Evolutionary conservation across 37 sponge, comb jelly and placozoan species (phyloP).

Genomic region (Eunapius fragilis): DNA sequence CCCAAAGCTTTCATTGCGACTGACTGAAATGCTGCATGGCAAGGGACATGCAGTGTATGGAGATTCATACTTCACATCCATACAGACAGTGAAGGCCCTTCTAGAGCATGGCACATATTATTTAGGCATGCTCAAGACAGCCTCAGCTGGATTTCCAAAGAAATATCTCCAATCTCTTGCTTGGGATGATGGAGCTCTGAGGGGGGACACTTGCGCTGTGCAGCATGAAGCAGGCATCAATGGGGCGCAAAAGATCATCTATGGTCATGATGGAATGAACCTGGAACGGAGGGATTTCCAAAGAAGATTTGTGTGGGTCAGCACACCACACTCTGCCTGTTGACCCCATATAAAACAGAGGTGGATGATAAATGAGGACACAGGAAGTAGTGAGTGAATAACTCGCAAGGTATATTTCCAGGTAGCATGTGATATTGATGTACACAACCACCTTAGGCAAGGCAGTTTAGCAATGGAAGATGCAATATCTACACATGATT

Average conservation of each 20-base stretch:
- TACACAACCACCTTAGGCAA: not conserved
- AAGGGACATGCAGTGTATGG: not conserved
- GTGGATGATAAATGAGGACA: not conserved
- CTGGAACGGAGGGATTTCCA: not conserved
- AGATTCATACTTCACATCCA: not conserved
- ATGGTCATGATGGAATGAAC: not conserved
- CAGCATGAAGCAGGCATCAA: not conserved
- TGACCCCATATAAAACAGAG: not conserved
- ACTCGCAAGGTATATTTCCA: not conserved
- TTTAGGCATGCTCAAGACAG: not conserved
- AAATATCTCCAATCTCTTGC: not conserved
- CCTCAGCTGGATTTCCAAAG: not conserved
- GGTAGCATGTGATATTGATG: not conserved
- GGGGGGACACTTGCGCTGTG: not conserved
- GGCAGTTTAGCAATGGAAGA: not conserved
- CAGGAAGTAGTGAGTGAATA: not conserved
- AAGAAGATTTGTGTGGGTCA: not conserved
- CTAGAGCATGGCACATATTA: not conserved
- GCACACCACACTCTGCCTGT: not conserved
- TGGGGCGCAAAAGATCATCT: not conserved
- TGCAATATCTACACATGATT: not conserved
- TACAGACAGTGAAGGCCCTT: not conserved
- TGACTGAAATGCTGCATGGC: not conserved
- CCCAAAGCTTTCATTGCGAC: not conserved
- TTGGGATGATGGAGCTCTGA: not conserved